These are phyloP conservation scores for Lottia gigantea DNA, from an alignment of 2,888 invertebrate genomes.

Conservation along the genomic window DNA sequence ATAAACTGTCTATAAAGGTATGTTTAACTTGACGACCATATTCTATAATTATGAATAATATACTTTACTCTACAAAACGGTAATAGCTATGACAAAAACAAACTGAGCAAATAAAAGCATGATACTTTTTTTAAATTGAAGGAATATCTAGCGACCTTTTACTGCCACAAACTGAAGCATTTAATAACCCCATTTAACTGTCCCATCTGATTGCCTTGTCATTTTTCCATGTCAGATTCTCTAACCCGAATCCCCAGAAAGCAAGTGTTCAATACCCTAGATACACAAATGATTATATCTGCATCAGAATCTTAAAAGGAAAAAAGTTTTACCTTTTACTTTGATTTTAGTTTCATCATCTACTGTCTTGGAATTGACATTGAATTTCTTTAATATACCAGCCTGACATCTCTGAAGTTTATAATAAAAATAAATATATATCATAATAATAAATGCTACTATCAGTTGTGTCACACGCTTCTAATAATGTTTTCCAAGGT, in stretches of 20 bases:
- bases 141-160: no score
- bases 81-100: not conserved
- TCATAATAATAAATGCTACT: not conserved
- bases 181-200: no score
- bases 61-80: not conserved
- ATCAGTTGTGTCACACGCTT: no score
- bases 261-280: no score
- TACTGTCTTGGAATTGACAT: conserved; percentile 79
- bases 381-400: conserved; percentile 81
- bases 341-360: conserved; percentile 81
- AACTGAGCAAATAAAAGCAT: not conserved
- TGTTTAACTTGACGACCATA: conserved; percentile 68
- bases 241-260: no score
- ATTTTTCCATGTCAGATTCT: no score
- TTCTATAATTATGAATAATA: conserved; percentile 53
- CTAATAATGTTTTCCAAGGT: no score
- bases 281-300: no score
- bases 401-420: conserved; percentile 80
- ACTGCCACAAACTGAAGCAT: no score
- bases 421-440: conserved; percentile 13
- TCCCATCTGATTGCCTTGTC: no score
- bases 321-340: conserved; percentile 73
- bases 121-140: no score
- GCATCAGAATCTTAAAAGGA: no score
- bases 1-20: conserved; percentile 82